Evolutionary conservation across 2,888 invertebrate genomes (phyloP).

Genomic region (Sphaerophoria rueppellii): DNA sequence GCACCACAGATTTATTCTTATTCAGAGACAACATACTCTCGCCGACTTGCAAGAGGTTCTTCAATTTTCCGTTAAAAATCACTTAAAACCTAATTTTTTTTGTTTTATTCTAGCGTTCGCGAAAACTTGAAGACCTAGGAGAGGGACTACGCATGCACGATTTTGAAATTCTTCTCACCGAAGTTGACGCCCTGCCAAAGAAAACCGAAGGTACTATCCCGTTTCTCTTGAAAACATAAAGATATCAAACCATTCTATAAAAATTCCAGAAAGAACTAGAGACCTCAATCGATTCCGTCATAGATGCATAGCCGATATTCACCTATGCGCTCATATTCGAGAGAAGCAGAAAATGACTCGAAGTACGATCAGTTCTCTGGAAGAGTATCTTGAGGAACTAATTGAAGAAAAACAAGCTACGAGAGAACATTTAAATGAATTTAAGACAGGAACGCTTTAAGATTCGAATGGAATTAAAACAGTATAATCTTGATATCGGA

Average conservation of each 20-base stretch:
- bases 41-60: conserved; percentile 75
- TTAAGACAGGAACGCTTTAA: conserved; percentile 75
- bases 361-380: conserved; percentile 61
- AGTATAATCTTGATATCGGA: conserved; percentile 77
- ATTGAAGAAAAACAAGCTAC: conserved; percentile 53
- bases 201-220: conserved; percentile 78
- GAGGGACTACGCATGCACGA: conserved; percentile 77
- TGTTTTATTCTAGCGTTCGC: conserved; percentile 75
- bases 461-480: conserved; percentile 74
- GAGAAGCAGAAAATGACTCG: conserved; percentile 76
- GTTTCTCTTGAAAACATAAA: background rate
- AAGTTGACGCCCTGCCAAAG: conserved; percentile 77
- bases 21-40: conserved; percentile 76
- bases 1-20: conserved; percentile 75
- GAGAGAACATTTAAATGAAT: conserved; percentile 74
- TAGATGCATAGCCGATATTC: conserved; percentile 76
- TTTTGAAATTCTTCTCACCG: conserved; percentile 77
- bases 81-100: too few species aligned
- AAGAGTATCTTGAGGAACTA: conserved; percentile 49
- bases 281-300: conserved; percentile 76
- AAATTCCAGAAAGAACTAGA: conserved; percentile 76
- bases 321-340: conserved; percentile 77
- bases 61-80: background rate
- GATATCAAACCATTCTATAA: background rate
- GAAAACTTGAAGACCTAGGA: conserved; percentile 77